Percentiles rank a stretch among this genome's conserved stretches.
Evolutionary conservation across 2,113 vertebrate genomes (phyloP).

Genomic region (Pangasianodon gigas): DNA sequence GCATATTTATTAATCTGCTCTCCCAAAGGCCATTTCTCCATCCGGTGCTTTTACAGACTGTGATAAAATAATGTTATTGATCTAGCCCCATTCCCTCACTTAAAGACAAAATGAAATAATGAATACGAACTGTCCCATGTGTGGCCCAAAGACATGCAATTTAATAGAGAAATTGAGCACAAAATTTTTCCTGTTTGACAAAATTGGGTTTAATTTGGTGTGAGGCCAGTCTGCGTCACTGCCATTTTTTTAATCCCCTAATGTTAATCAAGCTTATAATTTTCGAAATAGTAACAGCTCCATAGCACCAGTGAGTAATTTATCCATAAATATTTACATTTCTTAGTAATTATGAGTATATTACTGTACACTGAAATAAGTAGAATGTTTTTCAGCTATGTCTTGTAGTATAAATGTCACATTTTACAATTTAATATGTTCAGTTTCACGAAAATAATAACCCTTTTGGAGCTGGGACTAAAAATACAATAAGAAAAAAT

Average conservation of each 20-base stretch:
- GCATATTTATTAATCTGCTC: slow-evolving; percentile 8
- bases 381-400: not conserved
- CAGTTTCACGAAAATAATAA: too few species aligned
- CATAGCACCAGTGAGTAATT: not conserved
- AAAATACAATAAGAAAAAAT: too few species aligned
- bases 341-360: not conserved
- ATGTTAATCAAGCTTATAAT: not conserved
- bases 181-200: not conserved
- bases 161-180: not conserved
- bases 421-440: too few species aligned
- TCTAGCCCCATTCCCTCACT: not conserved
- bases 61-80: slow-evolving; percentile 4
- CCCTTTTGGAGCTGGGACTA: too few species aligned
- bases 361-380: not conserved
- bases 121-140: not conserved
- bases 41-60: not conserved
- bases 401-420: not conserved
- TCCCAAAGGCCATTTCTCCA: not conserved
- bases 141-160: not conserved
- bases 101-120: not conserved
- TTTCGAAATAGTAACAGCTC: not conserved
- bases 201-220: not conserved
- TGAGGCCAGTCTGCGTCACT: not conserved
- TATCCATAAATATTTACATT: not conserved
- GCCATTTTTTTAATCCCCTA: not conserved